Evolutionary conservation across 2,113 vertebrate species (phyloP).

Genomic region (Callopanchax toddi): DNA sequence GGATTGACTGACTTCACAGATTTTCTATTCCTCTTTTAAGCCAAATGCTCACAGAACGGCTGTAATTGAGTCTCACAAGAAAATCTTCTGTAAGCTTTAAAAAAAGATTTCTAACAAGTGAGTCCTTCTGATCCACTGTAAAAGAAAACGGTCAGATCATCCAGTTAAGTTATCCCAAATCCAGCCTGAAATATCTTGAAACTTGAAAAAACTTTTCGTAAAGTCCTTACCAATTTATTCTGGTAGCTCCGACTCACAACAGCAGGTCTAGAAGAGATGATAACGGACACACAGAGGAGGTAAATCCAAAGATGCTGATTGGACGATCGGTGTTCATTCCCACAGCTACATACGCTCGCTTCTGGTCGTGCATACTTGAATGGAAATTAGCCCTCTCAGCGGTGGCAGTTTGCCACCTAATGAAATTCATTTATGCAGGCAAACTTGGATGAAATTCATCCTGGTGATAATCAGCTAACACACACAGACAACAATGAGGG

Average conservation of each 20-base stretch:
- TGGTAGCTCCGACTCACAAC: background rate
- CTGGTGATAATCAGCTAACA: background rate
- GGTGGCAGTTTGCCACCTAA: constrained; percentile 9
- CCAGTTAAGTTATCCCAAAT: background rate
- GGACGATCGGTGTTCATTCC: background rate
- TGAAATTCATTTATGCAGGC: constrained; percentile 32
- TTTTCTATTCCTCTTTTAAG: background rate
- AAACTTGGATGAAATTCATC: constrained; percentile 8
- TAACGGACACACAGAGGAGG: background rate
- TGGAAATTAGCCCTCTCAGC: constrained; percentile 18
- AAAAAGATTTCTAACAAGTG: background rate
- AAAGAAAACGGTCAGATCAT: background rate
- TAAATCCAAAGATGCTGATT: background rate
- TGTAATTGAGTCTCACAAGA: background rate
- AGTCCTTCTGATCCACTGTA: constrained; percentile 6
- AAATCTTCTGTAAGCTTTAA: background rate
- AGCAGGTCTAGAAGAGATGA: background rate
- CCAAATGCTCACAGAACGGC: constrained; percentile 19
- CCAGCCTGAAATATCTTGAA: background rate
- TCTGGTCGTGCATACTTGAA: constrained; percentile 4
- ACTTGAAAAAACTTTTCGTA: too few relatives aligned
- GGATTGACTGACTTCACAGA: constrained; percentile 23
- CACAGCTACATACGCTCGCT: background rate
- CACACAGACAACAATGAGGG: too few relatives aligned
- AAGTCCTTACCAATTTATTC: background rate